Percentiles rank a stretch among this genome's conserved stretches.
These are phyloP conservation scores for Xyliphius kryptos DNA, from an alignment of 2,113 vertebrate genomes.

Conservation along the genomic window DNA sequence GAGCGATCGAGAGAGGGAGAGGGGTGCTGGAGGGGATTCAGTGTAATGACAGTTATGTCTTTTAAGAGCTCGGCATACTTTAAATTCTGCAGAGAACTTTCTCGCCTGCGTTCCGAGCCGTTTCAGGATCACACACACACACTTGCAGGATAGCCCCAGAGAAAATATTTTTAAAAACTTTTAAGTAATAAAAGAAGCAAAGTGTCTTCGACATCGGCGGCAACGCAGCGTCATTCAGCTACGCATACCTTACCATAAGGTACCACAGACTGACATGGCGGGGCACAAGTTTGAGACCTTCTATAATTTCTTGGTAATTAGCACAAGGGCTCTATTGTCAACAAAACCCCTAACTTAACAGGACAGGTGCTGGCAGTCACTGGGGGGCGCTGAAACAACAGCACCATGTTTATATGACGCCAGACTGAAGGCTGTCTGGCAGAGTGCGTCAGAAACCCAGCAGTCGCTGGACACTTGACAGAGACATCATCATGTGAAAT, in stretches of 20 bases:
- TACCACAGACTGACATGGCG: neutral
- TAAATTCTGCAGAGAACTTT: constrained; percentile 49
- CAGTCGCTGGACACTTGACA: too few species aligned
- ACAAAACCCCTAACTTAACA: neutral
- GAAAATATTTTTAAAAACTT: constrained; percentile 49
- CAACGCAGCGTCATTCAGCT: neutral
- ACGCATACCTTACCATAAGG: too few species aligned
- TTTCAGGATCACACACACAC: constrained; percentile 61
- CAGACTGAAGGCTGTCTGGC: too few species aligned
- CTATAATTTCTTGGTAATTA: neutral
- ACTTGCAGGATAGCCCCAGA: constrained; percentile 54
- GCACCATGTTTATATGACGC: too few species aligned
- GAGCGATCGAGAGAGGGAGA: constrained; percentile 31
- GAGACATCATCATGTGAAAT: too few species aligned
- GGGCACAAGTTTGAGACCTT: neutral
- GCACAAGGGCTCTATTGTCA: neutral
- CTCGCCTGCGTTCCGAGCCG: constrained; percentile 54
- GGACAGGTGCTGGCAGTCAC: neutral
- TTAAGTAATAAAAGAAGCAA: constrained; percentile 34
- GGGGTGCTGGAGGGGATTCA: constrained; percentile 5
- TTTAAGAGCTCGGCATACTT: constrained; percentile 50
- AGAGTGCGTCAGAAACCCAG: too few species aligned
- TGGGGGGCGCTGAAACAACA: too few species aligned
- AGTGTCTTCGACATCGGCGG: neutral
- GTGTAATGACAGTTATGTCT: constrained; percentile 48